These are phyloP conservation scores for Petrocephalus microphthalmus DNA, from an alignment of 2,113 vertebrate species.

Conservation along the genomic window DNA sequence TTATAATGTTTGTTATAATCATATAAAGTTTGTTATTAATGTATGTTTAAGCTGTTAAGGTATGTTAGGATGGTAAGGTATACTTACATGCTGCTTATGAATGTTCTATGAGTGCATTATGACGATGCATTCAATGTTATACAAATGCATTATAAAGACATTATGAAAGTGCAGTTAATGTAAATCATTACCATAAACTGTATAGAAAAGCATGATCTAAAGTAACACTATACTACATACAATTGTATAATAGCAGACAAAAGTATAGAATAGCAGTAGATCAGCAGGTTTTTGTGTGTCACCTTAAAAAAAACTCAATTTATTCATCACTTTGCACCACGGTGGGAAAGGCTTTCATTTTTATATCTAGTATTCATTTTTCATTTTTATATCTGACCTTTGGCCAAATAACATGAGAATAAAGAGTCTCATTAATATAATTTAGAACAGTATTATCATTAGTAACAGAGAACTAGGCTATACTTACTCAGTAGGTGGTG, in stretches of 20 bases:
- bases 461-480: not conserved
- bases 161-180: not conserved
- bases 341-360: not conserved
- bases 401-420: not conserved
- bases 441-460: not conserved
- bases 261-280: not conserved
- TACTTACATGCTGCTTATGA: not conserved
- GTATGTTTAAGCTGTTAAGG: not conserved
- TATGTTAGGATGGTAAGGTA: not conserved
- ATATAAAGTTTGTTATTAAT: not conserved
- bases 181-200: not conserved
- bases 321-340: not conserved
- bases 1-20: not conserved
- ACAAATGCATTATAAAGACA: not conserved
- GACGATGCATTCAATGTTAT: not conserved
- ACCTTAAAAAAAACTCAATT: not conserved
- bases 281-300: not conserved
- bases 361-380: not conserved
- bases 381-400: not conserved
- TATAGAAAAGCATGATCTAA: not conserved
- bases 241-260: not conserved
- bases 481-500: not conserved
- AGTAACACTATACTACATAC: not conserved
- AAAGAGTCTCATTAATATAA: not conserved
- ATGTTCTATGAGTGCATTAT: not conserved